phyloP scores from a whole-genome alignment of 2,888 invertebrate genomes.

The Therioaphis trifolii region DNA sequence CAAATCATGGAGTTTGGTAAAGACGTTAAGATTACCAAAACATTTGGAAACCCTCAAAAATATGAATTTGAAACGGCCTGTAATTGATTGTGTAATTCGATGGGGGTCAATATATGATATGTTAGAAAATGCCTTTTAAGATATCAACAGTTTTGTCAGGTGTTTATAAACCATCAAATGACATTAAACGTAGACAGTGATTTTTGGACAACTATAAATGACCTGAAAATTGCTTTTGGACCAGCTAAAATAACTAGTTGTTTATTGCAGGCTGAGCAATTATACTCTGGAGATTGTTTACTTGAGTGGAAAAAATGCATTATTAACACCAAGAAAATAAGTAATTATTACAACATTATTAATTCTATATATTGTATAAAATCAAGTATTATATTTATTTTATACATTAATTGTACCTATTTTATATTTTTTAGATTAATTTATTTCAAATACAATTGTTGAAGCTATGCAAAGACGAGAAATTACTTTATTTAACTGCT shows the following conservation, averaged over 20 bases:
- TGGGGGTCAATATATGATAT: conserved; percentile 21
- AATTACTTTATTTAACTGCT: not conserved
- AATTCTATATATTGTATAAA: not conserved
- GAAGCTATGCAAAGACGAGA: conserved; percentile 20
- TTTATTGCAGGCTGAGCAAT: not conserved
- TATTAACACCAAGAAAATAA: conserved; percentile 14
- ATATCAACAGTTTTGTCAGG: conserved; percentile 20
- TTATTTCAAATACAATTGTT: conserved; percentile 1
- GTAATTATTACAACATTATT: conserved; percentile 9
- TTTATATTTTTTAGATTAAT: conserved; percentile 9
- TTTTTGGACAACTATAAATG: not conserved
- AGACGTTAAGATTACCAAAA: conserved; percentile 18
- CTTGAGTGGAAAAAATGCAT: conserved; percentile 26
- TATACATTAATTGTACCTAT: conserved; percentile 12
- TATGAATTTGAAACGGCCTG: not conserved
- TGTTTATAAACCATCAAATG: not conserved
- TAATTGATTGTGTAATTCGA: conserved; percentile 10
- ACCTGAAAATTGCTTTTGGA: not conserved
- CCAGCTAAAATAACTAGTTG: not conserved
- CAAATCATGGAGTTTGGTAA: not conserved
- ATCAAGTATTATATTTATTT: not conserved
- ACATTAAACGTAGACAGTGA: not conserved
- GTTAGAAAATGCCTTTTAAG: conserved; percentile 21
- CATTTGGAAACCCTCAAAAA: not conserved
- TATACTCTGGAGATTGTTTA: conserved; percentile 9